These are phyloP conservation scores for Dasypus novemcinctus DNA, from an alignment of 2,113 vertebrate species.

Conservation along the genomic window DNA sequence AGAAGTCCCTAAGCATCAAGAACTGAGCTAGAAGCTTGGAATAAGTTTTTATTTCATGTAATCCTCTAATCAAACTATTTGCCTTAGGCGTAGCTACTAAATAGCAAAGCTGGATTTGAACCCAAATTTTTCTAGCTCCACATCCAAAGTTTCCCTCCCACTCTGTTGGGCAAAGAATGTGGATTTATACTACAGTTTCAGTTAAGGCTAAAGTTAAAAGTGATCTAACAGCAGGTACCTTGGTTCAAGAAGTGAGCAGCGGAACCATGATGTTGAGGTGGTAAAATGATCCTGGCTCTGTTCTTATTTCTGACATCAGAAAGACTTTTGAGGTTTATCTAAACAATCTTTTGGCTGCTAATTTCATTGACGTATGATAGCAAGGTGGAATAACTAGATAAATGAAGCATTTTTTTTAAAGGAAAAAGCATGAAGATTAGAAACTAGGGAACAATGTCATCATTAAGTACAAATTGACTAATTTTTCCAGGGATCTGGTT, in stretches of 20 bases:
- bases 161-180: not conserved
- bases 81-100: constrained; percentile 2
- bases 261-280: not conserved
- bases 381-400: constrained; percentile 49
- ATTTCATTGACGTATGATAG: not conserved
- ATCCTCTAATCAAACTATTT: not conserved
- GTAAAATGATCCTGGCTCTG: not conserved
- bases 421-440: not conserved
- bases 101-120: constrained; percentile 42
- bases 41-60: not conserved
- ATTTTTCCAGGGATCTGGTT: not conserved
- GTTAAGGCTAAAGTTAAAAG: constrained; percentile 46
- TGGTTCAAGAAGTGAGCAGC: constrained; percentile 27
- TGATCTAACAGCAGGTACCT: not conserved
- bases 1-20: not conserved
- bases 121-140: not conserved
- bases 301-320: constrained; percentile 15
- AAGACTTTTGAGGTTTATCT: constrained; percentile 18
- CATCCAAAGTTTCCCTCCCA: not conserved
- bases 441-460: not conserved
- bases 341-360: constrained; percentile 16
- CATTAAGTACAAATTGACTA: not conserved
- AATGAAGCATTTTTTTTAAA: constrained; percentile 16
- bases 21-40: not conserved
- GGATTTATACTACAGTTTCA: not conserved